phyloP scores from a whole-genome alignment of 2,888 invertebrate genomes.

The Syrista parreyssii region DNA sequence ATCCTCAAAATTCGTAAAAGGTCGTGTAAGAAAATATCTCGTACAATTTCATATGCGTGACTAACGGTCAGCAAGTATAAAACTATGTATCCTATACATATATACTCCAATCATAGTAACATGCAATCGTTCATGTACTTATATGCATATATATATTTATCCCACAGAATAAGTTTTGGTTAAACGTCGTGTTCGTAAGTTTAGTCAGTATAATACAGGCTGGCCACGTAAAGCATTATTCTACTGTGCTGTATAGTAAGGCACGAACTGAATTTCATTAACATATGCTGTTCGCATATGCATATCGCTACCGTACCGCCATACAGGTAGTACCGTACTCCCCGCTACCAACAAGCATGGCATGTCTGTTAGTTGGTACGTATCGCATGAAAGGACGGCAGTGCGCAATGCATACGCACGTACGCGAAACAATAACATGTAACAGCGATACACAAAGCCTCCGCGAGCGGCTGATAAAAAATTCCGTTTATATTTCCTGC shows the following conservation, averaged over 20 bases:
- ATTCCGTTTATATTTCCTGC: conserved; percentile 43
- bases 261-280: conserved; percentile 47
- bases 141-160: neutral
- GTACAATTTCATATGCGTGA: neutral
- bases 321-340: conserved; percentile 3
- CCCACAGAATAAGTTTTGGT: neutral
- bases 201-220: neutral
- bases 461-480: conserved; percentile 35
- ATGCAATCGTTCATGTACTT: neutral
- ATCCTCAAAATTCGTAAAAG: neutral
- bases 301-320: conserved; percentile 40
- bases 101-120: neutral
- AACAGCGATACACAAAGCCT: conserved; percentile 31
- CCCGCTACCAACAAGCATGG: neutral
- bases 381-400: conserved; percentile 39
- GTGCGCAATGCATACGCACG: conserved; percentile 36
- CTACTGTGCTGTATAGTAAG: neutral
- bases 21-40: neutral
- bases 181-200: neutral
- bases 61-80: neutral
- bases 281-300: conserved; percentile 41
- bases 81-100: neutral
- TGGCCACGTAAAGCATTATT: conserved; percentile 3
- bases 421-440: conserved; percentile 44
- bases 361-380: conserved; percentile 10